phyloP scores from a whole-genome alignment of 2,888 invertebrate species.

The Leptinotarsa peninsularis region DNA sequence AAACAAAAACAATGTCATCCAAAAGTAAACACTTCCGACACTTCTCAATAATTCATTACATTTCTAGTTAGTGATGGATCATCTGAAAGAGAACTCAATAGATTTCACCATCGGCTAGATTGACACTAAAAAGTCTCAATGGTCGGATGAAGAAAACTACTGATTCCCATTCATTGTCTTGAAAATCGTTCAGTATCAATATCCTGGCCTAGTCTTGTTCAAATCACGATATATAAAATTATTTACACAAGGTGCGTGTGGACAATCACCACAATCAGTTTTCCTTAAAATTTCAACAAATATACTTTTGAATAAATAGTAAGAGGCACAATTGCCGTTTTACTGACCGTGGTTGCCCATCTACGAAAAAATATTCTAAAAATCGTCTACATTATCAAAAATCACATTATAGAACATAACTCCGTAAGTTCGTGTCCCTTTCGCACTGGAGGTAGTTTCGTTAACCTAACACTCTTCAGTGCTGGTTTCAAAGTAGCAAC shows the following conservation, averaged over 20 bases:
- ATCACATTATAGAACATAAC: constrained; percentile 87
- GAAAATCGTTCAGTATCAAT: not conserved
- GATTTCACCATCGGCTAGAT: not conserved
- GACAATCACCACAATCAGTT: not conserved
- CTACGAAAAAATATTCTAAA: constrained; percentile 34
- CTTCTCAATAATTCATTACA: constrained; percentile 15
- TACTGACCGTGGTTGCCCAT: not conserved
- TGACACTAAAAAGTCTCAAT: not conserved
- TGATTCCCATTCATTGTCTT: not conserved
- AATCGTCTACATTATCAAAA: constrained; percentile 19
- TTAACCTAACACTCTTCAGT: constrained; percentile 71
- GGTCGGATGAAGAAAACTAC: not conserved
- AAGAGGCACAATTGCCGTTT: not conserved
- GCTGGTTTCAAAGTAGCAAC: constrained; percentile 75
- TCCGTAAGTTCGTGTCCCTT: constrained; percentile 87
- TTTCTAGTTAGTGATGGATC: not conserved
- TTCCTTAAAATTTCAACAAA: not conserved
- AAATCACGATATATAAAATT: constrained; percentile 5
- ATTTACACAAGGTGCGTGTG: too few species aligned
- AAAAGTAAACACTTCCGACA: constrained; percentile 26
- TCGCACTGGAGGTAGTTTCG: constrained; percentile 77
- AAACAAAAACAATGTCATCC: constrained; percentile 24
- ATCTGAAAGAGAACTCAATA: not conserved
- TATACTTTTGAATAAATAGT: too few species aligned
- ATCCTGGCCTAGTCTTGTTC: too few species aligned